Percentiles rank a stretch among this genome's conserved stretches.
These are phyloP conservation scores for Bombus superbus DNA, from an alignment of 1,140 invertebrate species.

Conservation along the genomic window DNA sequence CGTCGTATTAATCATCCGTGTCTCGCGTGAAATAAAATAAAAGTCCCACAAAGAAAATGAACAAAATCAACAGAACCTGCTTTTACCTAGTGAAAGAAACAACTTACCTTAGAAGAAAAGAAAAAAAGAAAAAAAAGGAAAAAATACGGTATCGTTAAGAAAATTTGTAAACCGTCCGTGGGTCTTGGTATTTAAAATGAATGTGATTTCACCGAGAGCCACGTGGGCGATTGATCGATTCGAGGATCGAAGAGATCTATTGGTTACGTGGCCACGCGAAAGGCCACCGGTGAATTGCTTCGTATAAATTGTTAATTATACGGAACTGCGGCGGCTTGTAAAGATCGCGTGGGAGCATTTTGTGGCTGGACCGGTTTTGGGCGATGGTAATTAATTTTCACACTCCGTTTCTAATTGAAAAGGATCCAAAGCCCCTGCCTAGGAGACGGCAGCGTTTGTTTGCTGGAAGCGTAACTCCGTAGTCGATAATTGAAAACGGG, in stretches of 20 bases:
- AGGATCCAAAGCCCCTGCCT: neutral
- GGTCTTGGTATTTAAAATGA: neutral
- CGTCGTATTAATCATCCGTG: too few relatives aligned
- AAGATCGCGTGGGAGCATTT: constrained; percentile 46
- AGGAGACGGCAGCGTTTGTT: constrained; percentile 3
- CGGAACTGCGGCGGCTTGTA: constrained; percentile 23
- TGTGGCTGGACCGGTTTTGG: constrained; percentile 39
- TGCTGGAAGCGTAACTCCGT: constrained; percentile 18
- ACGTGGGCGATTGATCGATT: constrained; percentile 56
- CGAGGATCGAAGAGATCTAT: constrained; percentile 48
- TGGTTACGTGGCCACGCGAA: constrained; percentile 18
- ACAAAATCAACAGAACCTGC: neutral
- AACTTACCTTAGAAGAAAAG: neutral
- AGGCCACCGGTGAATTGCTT: constrained; percentile 36
- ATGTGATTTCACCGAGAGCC: constrained; percentile 7
- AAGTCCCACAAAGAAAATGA: neutral
- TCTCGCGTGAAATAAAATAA: neutral
- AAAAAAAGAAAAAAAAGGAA: neutral
- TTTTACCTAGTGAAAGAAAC: too few relatives aligned
- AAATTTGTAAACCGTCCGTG: neutral
- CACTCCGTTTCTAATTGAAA: constrained; percentile 46
- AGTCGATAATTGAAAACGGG: constrained; percentile 20
- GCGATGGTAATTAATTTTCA: constrained; percentile 53
- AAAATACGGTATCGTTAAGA: neutral
- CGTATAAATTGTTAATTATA: constrained; percentile 58